Evolutionary conservation across 2,797 vertebrate species (phyloP).

Genomic region (Crotalus adamanteus): DNA sequence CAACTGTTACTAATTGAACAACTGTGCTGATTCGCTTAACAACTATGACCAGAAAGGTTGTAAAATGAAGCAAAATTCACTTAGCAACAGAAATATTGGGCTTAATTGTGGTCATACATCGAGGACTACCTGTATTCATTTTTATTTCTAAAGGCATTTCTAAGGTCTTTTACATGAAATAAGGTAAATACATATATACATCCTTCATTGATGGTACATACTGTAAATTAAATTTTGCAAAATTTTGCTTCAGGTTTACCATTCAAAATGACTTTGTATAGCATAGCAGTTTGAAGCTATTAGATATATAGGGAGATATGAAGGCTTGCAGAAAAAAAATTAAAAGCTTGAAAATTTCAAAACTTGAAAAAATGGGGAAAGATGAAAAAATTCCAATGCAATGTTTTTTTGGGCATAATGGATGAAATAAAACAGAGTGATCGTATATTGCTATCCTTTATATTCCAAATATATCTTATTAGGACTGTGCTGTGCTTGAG

Average conservation of each 20-base stretch:
- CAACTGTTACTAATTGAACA: too few species aligned
- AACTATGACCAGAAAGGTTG: too few species aligned
- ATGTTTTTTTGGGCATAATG: neutral
- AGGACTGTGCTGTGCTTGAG: neutral
- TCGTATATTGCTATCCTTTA: neutral
- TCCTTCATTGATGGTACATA: neutral
- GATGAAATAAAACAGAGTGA: neutral
- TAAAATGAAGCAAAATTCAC: too few species aligned
- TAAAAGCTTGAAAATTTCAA: neutral
- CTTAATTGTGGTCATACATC: too few species aligned
- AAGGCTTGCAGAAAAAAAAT: neutral
- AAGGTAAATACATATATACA: neutral
- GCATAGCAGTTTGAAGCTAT: neutral
- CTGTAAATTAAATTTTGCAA: constrained; percentile 11
- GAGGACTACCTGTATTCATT: neutral
- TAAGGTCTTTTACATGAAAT: constrained; percentile 4
- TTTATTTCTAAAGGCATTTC: neutral
- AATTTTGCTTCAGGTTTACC: neutral
- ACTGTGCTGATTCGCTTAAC: too few species aligned
- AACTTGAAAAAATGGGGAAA: neutral
- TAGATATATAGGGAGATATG: neutral
- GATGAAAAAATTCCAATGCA: neutral
- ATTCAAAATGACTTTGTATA: neutral
- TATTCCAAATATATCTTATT: neutral
- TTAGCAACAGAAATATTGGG: too few species aligned